Percentiles rank a stretch among this genome's conserved stretches.
These are phyloP conservation scores for Vanessa cardui DNA, from an alignment of 2,888 invertebrate genomes.

Conservation along the genomic window DNA sequence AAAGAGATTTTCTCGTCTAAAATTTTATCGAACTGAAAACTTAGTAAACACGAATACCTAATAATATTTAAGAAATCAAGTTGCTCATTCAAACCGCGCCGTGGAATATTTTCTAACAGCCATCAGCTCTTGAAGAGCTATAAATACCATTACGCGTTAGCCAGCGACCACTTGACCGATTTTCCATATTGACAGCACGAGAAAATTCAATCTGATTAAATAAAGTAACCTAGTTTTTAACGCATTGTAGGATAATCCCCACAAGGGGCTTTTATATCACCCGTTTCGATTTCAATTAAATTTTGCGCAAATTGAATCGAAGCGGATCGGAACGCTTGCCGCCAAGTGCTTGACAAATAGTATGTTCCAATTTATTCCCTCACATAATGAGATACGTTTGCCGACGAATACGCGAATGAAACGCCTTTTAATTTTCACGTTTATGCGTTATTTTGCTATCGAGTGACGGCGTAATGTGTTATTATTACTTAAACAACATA, in stretches of 20 bases:
- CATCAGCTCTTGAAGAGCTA: slow-evolving; percentile 12
- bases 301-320: slow-evolving; percentile 75
- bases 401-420: slow-evolving; percentile 65
- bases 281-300: slow-evolving; percentile 77
- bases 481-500: slow-evolving; percentile 40
- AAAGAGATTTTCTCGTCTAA: not conserved
- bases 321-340: slow-evolving; percentile 62
- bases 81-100: not conserved
- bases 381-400: slow-evolving; percentile 76
- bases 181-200: slow-evolving; percentile 15
- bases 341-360: slow-evolving; percentile 79
- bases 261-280: slow-evolving; percentile 66
- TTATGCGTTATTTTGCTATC: slow-evolving; percentile 55
- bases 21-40: not conserved
- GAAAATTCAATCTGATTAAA: slow-evolving; percentile 17
- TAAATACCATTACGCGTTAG: slow-evolving; percentile 13
- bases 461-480: slow-evolving; percentile 39
- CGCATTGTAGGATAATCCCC: slow-evolving; percentile 55
- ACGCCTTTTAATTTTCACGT: slow-evolving; percentile 66
- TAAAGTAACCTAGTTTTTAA: slow-evolving; percentile 27
- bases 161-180: slow-evolving; percentile 21
- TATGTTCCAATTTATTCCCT: slow-evolving; percentile 73
- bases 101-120: not conserved
- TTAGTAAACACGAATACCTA: not conserved
- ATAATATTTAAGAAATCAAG: not conserved